phyloP scores from a whole-genome alignment of 2,888 invertebrate genomes.

The Mycalesis mineus region DNA sequence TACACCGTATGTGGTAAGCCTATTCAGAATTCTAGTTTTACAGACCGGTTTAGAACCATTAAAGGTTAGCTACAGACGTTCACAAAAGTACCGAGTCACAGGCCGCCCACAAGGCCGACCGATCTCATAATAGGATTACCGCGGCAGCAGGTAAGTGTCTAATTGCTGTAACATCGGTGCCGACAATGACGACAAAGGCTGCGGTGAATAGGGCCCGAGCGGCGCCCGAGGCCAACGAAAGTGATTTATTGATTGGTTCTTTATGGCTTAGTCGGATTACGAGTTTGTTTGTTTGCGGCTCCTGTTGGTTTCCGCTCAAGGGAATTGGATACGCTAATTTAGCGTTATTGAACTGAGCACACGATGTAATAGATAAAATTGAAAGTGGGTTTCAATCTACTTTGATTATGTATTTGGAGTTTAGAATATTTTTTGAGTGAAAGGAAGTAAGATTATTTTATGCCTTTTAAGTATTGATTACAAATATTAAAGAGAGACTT shows the following conservation, averaged over 20 bases:
- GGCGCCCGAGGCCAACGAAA: constrained; percentile 64
- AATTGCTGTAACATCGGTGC: constrained; percentile 75
- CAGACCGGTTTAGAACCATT: constrained; percentile 11
- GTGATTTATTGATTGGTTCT: constrained; percentile 74
- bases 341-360: constrained; percentile 11
- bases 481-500: too few relatives aligned
- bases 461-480: too few relatives aligned
- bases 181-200: constrained; percentile 52
- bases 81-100: constrained; percentile 18
- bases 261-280: constrained; percentile 63
- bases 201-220: constrained; percentile 40
- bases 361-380: background rate
- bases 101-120: constrained; percentile 35
- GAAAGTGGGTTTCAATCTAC: background rate
- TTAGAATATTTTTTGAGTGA: too few relatives aligned
- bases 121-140: constrained; percentile 66
- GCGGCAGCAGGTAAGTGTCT: constrained; percentile 72
- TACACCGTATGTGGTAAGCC: background rate
- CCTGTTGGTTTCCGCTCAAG: constrained; percentile 40
- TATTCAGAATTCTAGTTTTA: background rate
- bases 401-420: background rate
- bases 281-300: constrained; percentile 65
- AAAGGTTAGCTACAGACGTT: constrained; percentile 6
- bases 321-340: constrained; percentile 27
- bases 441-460: too few relatives aligned